These are phyloP conservation scores for Crotalus tigris DNA, from an alignment of 2,113 vertebrate genomes.

Conservation along the genomic window DNA sequence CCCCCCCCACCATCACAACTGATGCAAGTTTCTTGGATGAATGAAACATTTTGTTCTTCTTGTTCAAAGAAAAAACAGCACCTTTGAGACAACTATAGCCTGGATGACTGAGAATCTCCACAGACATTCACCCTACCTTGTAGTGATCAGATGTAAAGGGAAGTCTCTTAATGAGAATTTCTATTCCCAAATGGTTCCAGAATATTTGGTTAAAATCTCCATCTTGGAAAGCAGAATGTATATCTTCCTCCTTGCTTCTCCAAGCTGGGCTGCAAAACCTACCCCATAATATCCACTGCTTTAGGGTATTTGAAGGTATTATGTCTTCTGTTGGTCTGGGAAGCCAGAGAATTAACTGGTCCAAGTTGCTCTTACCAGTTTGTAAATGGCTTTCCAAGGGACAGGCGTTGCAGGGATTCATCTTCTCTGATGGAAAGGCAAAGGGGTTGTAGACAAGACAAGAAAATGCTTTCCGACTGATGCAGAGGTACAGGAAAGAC, in stretches of 20 bases:
- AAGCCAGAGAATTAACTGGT: neutral
- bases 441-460: neutral
- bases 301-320: neutral
- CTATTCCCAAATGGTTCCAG: neutral
- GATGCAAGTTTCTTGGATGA: neutral
- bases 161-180: neutral
- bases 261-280: neutral
- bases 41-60: neutral
- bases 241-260: neutral
- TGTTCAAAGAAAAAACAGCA: neutral
- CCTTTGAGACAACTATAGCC: neutral
- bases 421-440: neutral
- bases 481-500: neutral
- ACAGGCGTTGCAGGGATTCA: neutral
- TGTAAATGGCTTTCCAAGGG: neutral
- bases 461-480: neutral
- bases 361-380: neutral
- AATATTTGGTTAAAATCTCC: neutral
- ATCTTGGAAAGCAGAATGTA: neutral
- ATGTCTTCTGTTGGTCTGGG: neutral
- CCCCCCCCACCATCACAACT: no score
- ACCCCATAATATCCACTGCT: neutral
- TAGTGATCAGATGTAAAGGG: slow-evolving; percentile 32
- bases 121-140: slow-evolving; percentile 22
- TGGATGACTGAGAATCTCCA: neutral